Evolutionary conservation across 2,797 vertebrate species (phyloP).

Genomic region (Danio jaintianensis): DNA sequence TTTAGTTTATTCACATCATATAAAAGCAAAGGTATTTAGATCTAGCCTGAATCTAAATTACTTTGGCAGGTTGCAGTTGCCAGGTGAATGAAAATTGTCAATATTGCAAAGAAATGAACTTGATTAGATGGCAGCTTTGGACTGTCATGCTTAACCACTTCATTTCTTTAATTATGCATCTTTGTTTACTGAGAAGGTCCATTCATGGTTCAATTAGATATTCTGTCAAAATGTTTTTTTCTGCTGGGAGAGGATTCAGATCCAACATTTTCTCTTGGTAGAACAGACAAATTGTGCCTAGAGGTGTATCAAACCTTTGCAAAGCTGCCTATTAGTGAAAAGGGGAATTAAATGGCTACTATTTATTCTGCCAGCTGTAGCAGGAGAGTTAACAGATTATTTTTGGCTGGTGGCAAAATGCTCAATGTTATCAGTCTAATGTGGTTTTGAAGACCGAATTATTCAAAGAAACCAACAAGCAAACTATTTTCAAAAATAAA

Average conservation of each 20-base stretch:
- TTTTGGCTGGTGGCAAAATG: conserved; percentile 39
- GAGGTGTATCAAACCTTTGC: conserved; percentile 28
- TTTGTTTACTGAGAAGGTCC: conserved; percentile 20
- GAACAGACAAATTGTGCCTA: conserved; percentile 33
- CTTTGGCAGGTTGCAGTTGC: not conserved
- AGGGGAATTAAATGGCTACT: conserved; percentile 34
- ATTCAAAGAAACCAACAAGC: conserved; percentile 55
- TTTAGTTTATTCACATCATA: not conserved
- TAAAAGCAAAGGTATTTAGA: not conserved
- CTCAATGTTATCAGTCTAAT: conserved; percentile 45
- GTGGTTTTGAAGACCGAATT: conserved; percentile 41
- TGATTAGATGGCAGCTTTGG: conserved; percentile 1
- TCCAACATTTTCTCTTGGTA: conserved; percentile 3
- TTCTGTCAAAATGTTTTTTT: not conserved
- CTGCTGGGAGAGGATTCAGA: not conserved
- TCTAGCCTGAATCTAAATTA: not conserved
- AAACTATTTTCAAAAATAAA: conserved; percentile 48
- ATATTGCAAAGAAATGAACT: not conserved
- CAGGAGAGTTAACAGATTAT: conserved; percentile 29
- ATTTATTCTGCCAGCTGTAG: conserved; percentile 42
- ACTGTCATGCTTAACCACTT: not conserved
- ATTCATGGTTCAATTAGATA: conserved; percentile 2
- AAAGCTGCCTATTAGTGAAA: conserved; percentile 10
- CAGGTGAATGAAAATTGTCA: not conserved
- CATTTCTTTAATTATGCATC: conserved; percentile 18